Conservation (phyloP, 2,797 vertebrate genomes). For the Vireo griseus region DNA sequence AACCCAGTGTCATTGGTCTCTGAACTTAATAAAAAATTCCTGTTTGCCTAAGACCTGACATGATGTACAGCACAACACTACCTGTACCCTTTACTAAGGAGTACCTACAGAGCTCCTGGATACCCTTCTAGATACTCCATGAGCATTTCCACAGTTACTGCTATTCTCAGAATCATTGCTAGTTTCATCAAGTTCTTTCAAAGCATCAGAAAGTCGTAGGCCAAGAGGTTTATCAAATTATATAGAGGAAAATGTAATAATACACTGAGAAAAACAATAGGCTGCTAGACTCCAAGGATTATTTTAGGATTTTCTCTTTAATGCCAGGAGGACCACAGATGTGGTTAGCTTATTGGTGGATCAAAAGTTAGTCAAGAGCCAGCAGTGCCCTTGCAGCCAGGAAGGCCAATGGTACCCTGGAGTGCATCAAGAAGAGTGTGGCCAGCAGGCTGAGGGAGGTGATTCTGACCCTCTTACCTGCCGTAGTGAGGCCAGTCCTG, state of each 20-base stretch:
- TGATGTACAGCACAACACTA: background rate
- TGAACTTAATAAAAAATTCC: background rate
- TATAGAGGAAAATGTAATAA: background rate
- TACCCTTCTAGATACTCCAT: background rate
- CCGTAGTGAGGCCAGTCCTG: background rate
- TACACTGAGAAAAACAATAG: background rate
- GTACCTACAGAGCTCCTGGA: background rate
- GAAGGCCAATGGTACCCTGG: background rate
- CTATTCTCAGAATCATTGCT: background rate
- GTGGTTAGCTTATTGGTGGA: background rate
- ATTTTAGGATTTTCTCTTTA: background rate
- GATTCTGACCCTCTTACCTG: background rate
- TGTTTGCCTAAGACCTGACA: background rate
- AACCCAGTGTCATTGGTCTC: background rate
- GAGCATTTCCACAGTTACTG: background rate
- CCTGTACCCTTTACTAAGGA: background rate
- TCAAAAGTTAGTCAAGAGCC: background rate
- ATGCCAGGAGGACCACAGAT: background rate
- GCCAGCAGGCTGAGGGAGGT: accelerated
- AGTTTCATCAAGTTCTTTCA: background rate
- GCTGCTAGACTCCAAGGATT: background rate
- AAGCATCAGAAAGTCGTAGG: background rate
- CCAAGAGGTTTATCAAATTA: background rate
- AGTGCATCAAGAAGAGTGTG: background rate
- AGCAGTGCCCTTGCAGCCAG: accelerated